Base-by-base conservation (phyloP, 2,113 vertebrate species). In the Anarhynchus alexandrinus region DNA sequence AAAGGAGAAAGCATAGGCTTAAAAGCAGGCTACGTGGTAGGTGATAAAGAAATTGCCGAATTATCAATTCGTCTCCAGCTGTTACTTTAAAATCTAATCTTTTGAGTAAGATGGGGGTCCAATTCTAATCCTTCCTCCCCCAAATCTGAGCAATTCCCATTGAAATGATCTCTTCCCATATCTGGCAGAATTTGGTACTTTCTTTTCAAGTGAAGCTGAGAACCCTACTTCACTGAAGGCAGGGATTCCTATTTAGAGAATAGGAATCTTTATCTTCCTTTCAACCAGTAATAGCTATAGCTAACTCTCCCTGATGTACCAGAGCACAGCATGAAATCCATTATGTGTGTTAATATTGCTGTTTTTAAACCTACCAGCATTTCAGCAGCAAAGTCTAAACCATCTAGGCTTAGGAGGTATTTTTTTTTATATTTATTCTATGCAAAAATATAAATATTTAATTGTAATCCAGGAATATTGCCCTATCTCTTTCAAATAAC, bases 241-340 rank as follows among this genome's bases (percentile, higher is more conserved):
- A 89, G 21, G 43, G 51, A 80, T 90, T 92, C 61, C 66, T 87
- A 16, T 88, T 80, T 67, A 80, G 66, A 69, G 87, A 88, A 86
- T 18, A 83, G 59, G 42, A 89, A 93, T 84, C 38, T 95, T 91
- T 90, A 91, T 83, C 94, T 94, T 94, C 81, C 57, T 82, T 96
- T 45, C 54, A 91, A 22, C 61, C 42, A 79, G 36, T 93, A 88
- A 86, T 36, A 70, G 89, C 52, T 95, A 42, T 66, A 96, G 94
- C 80, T 93, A 91, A 34, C 40, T 94, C 18, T 82, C 49, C 22
- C 42, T 84, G 61, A 84, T 96, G 81, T 93, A 90, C 84, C 55
- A 92, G 92, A 96, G 77, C 88, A 93, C 62, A 93, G 42, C 88
- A 76, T 52, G 49, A 88, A 95, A 97, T 96, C 87, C 82, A 96